These are phyloP conservation scores for Petrocephalus schoutedeni DNA, from an alignment of 2,797 vertebrate genomes.

Conservation along the genomic window DNA sequence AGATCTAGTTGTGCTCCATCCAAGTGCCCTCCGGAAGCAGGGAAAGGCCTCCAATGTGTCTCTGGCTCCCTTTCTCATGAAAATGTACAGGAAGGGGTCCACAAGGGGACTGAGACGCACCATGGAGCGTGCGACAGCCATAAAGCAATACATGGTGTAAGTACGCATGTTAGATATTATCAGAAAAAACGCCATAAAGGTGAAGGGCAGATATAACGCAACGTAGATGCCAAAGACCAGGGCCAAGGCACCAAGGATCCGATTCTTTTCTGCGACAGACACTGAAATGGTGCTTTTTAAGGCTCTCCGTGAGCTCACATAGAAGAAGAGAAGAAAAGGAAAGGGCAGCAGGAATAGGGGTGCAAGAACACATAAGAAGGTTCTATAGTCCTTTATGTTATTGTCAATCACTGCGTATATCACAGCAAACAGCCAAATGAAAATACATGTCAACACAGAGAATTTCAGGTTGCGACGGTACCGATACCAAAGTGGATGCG, in stretches of 20 bases:
- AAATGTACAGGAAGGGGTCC: conserved; percentile 26
- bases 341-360: neutral
- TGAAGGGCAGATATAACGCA: conserved; percentile 12
- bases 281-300: neutral
- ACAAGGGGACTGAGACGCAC: conserved; percentile 10
- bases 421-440: neutral
- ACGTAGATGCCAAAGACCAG: conserved; percentile 20
- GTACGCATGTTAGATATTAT: neutral
- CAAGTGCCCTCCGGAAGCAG: neutral
- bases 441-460: neutral
- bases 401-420: conserved; percentile 11
- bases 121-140: neutral
- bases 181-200: neutral
- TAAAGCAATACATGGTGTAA: neutral
- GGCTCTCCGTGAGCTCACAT: conserved; percentile 12
- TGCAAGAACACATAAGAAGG: neutral
- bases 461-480: neutral
- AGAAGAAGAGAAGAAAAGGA: conserved; percentile 22
- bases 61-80: conserved; percentile 15
- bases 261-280: conserved; percentile 16
- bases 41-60: conserved; percentile 13
- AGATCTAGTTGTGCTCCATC: conserved; percentile 8
- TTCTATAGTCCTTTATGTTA: neutral
- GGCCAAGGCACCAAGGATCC: conserved; percentile 13
- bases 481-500: conserved; percentile 25